A percentile compares a stretch with the other conserved stretches of the same genome.
Conservation (phyloP, 53 echinoderm and acorn worm genomes). For the Echinometra lucunter region DNA sequence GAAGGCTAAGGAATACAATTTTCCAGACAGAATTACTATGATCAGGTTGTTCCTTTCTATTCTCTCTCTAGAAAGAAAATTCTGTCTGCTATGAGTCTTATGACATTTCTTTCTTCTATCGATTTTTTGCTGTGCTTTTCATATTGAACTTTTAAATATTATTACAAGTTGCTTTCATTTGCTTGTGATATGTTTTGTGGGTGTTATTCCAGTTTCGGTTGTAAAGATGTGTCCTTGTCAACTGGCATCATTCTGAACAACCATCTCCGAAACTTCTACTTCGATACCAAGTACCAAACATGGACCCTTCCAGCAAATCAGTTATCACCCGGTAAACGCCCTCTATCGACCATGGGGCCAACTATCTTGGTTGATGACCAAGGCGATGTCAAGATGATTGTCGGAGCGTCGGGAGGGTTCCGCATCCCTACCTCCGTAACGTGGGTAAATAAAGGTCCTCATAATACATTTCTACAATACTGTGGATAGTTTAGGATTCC, state of each 20-base stretch:
- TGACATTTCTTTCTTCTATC: too few relatives aligned
- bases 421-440: conserved; percentile 79
- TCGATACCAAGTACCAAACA: conserved; percentile 55
- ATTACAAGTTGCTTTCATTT: neutral
- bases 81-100: too few relatives aligned
- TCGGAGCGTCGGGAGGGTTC: conserved; percentile 80
- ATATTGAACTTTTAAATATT: neutral
- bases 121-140: neutral
- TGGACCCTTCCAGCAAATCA: conserved; percentile 75
- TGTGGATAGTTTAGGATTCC: too few relatives aligned
- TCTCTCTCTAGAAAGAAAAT: too few relatives aligned
- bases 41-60: too few relatives aligned
- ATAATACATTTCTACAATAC: neutral
- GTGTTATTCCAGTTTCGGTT: conserved; percentile 74
- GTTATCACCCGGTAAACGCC: conserved; percentile 66
- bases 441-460: conserved; percentile 82
- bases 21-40: too few relatives aligned
- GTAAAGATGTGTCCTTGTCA: conserved; percentile 72
- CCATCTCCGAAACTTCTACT: conserved; percentile 75
- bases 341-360: conserved; percentile 75
- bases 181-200: too few relatives aligned
- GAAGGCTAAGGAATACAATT: too few relatives aligned
- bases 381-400: conserved; percentile 71
- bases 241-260: conserved; percentile 81
- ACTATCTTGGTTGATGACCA: conserved; percentile 56